A percentile compares a stretch with the other conserved stretches of the same genome.
These are phyloP conservation scores for Hylia prasina DNA, from an alignment of 2,113 vertebrate species.

Conservation along the genomic window DNA sequence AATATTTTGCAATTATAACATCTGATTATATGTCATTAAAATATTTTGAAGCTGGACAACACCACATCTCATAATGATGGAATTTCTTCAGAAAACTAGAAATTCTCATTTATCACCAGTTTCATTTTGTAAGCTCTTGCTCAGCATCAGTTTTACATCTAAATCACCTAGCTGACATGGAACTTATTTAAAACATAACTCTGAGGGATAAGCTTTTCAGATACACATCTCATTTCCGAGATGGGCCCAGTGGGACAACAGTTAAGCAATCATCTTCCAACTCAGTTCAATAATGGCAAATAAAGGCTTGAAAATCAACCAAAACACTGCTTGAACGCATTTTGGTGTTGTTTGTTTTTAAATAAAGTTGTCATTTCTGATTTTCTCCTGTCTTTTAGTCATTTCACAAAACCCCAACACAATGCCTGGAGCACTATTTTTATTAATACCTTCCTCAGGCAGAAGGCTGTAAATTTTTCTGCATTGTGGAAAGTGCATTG, in stretches of 20 bases:
- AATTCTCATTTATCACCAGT: neutral
- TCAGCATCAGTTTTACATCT: neutral
- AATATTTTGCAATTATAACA: neutral
- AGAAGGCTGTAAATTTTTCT: neutral
- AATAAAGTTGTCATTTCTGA: neutral
- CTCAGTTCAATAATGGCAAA: neutral
- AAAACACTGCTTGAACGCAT: neutral
- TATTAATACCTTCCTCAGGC: neutral
- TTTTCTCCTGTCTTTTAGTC: neutral
- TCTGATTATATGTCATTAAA: neutral
- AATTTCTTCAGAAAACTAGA: neutral
- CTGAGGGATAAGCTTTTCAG: neutral
- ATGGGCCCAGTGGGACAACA: neutral
- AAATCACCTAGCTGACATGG: neutral
- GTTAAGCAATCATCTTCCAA: constrained; percentile 29
- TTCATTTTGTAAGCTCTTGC: neutral
- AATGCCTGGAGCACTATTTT: neutral
- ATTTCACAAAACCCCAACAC: neutral
- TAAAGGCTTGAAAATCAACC: neutral
- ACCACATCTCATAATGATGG: neutral
- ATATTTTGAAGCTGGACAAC: neutral
- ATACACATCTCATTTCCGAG: constrained; percentile 12
- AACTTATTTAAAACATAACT: constrained; percentile 46
- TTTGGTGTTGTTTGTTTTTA: constrained; percentile 7
- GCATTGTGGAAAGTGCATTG: neutral